These are phyloP conservation scores for Antheraea assamensis DNA, from an alignment of 2,888 invertebrate species.

Conservation along the genomic window DNA sequence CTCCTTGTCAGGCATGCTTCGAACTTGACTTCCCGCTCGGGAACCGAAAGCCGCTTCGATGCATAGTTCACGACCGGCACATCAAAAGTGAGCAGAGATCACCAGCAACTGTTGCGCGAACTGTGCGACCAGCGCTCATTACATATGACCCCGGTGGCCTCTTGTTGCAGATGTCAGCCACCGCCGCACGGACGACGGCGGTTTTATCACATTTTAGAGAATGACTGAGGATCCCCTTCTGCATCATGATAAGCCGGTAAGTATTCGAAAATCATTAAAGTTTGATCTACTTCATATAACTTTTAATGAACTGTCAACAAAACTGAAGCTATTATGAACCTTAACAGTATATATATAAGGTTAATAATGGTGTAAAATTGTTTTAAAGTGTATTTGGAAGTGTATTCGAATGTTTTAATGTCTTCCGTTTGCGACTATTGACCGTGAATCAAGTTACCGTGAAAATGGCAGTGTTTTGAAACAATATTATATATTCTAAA, in stretches of 20 bases:
- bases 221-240: conserved; percentile 74
- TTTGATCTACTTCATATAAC: conserved; percentile 27
- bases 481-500: not conserved
- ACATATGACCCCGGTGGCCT: conserved; percentile 72
- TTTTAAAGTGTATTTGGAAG: conserved; percentile 14
- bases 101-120: conserved; percentile 25
- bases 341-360: conserved; percentile 9
- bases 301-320: conserved; percentile 22
- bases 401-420: conserved; percentile 19
- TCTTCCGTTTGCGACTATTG: conserved; percentile 25
- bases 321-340: conserved; percentile 13
- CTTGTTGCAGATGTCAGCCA: conserved; percentile 77
- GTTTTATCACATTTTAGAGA: conserved; percentile 80
- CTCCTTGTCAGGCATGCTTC: conserved; percentile 65
- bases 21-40: conserved; percentile 60
- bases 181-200: conserved; percentile 76
- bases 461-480: conserved; percentile 13
- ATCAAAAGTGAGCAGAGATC: conserved; percentile 67
- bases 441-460: conserved; percentile 29
- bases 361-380: conserved; percentile 11
- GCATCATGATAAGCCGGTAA: conserved; percentile 77
- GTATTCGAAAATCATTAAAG: conserved; percentile 40
- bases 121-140: conserved; percentile 34
- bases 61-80: conserved; percentile 65
- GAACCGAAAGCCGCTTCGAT: conserved; percentile 64